Evolutionary conservation across 2,113 vertebrate genomes (phyloP), one percentile per base, ranked within the genome.

Genomic region (Carassius gibelio): DNA sequence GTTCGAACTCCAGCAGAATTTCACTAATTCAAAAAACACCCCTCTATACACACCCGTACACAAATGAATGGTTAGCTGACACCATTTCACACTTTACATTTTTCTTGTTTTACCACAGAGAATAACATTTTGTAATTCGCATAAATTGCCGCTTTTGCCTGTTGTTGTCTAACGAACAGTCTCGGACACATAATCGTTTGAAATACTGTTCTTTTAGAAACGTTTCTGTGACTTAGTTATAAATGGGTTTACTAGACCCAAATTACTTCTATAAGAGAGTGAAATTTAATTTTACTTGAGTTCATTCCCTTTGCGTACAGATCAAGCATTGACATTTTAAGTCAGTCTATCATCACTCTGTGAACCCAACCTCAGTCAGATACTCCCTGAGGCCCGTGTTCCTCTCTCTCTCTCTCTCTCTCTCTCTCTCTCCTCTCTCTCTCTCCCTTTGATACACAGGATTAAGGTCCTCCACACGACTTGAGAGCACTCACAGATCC

Each of bases 261-360:
- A 55, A 72, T 84, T 3, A 42, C 52, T 17, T 61, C 4, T 17
- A 30, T 36, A 50, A 34, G 64, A 34, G 83, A 84, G 74, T 71
- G 50, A 45, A 85, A 36, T 82, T 69, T 62, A 14, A 79, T 77
- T 71, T 52, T 15, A 69, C 21, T 34, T 13, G 2, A 81, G 26
- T 82, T 72, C 48, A 74, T 87, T 82, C 55, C 36, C 52, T 66
- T 72, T 19, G 52, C 59, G 42, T 69, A 36, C 42, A 72, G 75
- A 84, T 88, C 87, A 86, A 50, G 82, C 82, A 82, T 68, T 84
- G 71, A 38, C 85, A 84, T 50, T 76, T 84, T 84, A 75, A 38
- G 57, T 81, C 62, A 8, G 81, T 61, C 83, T 59, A 76, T 84
- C 62, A 84, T 80, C 36, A 59, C 57, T 77, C 42, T 76, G 23